Base-by-base conservation (phyloP, 2,797 vertebrate species). In the Xyrichtys novacula region DNA sequence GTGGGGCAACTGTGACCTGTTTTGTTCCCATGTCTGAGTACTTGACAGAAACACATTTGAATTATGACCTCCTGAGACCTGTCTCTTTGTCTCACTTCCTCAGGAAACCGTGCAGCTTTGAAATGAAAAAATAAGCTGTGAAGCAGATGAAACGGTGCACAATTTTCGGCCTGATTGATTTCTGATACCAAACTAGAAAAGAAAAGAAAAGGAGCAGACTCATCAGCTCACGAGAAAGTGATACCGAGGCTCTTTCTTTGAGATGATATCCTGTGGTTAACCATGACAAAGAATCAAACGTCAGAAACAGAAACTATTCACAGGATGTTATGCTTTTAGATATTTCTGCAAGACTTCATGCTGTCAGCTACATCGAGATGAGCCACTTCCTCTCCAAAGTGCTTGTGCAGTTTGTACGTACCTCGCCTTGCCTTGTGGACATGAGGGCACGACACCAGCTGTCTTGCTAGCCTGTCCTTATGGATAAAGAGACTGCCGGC, bases 401-500 rank as follows among this genome's bases (percentile, higher is more conserved):
- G 68, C 49, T 68, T 46, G 57, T 62, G 65, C 53, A 42, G 55
- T 65, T 71, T 75, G 40, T 79, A 85, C 76, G 15, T 88, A 87
- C 85, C 81, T 90, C 64, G 58, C 71, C 62, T 88, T 4, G 26
- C 39, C 72, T 83, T 84, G 77, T 69, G 70, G 79, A 60, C 61
- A 63, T 65, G 77, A 54, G 78, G 85, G 26, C 69, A 64, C 4
- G 61, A 86, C 69, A 78, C 84, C 85, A 82, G 76, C 59, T 86
- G 80, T 80, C 84, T 82, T n/a, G 58, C 82, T 84, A 88, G 80
- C 64, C 83, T 88, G 78, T 88, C 80, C 85, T 85, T 88, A 83
- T 79, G 78, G 86, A 83, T 84, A 63, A 74, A 87, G 66, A 70
- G 81, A 67, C 77, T 78, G 77, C 39, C 8, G 48, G 29, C 19